Base-by-base conservation (phyloP, 2,888 invertebrate species). In the Lycocerus yunnanus region DNA sequence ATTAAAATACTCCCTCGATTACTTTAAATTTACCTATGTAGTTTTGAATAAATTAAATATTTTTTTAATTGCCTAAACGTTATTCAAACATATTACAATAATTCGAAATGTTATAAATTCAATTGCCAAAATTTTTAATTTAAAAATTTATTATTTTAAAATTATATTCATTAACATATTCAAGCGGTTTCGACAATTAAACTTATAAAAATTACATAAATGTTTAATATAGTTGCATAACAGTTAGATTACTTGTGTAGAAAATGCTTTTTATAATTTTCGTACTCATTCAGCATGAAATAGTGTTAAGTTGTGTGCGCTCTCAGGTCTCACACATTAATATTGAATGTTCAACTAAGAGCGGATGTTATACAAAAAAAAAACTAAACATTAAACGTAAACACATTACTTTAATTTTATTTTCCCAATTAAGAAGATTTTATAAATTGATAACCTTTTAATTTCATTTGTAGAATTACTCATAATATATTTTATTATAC, bases 291-390 rank as follows among this genome's bases (percentile, higher is more conserved):
- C 66, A 76, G 63, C 76, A 63, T 76, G 74, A 76, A 76, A 76
- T 76, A 67, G 76, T 76, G 76, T 60, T 76, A 76, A 76, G 73
- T 76, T 75, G 72, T 72, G 72, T 75, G 69, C 68, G 61, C 69
- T 75, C 72, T 68, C 65, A 60, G 68, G 66, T 75, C 75, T 75
- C 72, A 71, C 75, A 75, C 75, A 68, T 72, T 68, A 69, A 71
- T 67, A 63, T 63, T 63, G 61, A 20, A 63, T 63, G 61, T 75
- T 63, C 58, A 63, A 72, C 72, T 61, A 72, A 60, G 58, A 43
- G 70, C 75, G 75, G 75, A 75, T 72, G 75, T 75, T 18, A 75
- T 72, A 75, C 69, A 75, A 72, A 68, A 67, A n/a, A n/a, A 16
- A 65, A 60, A 71, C 67, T 24, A 66, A 59, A 58, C 71, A 69